phyloP scores from a whole-genome alignment of 2,113 vertebrate species.

The Bettongia penicillata region DNA sequence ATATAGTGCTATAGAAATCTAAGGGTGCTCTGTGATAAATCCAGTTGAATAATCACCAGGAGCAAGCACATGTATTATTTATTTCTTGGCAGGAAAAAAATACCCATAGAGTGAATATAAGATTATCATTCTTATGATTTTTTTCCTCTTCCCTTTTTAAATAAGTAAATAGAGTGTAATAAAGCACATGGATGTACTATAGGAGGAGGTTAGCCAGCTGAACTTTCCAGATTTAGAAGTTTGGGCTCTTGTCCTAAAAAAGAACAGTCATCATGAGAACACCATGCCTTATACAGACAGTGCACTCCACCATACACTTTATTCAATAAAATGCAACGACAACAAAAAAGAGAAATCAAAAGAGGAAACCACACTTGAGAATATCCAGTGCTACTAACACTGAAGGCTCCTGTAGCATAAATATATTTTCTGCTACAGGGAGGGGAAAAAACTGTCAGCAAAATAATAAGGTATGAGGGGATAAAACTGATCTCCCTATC shows the following conservation, averaged over 20 bases:
- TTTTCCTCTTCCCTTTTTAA: not conserved
- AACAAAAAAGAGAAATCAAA: not conserved
- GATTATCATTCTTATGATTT: not conserved
- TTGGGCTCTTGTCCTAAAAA: not conserved
- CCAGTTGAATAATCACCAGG: not conserved
- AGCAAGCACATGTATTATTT: not conserved
- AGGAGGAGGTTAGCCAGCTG: not conserved
- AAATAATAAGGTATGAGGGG: not conserved
- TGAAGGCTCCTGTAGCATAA: not conserved
- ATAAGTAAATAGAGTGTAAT: rapidly evolving
- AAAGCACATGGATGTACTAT: rapidly evolving
- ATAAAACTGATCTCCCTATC: not conserved
- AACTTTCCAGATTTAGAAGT: not conserved
- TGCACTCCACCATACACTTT: not conserved
- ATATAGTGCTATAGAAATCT: not conserved
- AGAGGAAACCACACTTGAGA: not conserved
- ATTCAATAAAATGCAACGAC: not conserved
- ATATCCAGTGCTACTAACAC: not conserved
- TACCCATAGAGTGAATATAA: not conserved
- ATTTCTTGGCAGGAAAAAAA: not conserved
- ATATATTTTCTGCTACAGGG: not conserved
- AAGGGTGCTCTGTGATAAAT: not conserved
- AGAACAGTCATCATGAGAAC: not conserved
- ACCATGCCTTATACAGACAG: not conserved
- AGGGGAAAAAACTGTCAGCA: not conserved